Evolutionary conservation across 1,140 invertebrate species (phyloP).

Genomic region (Zeugodacus cucurbitae): DNA sequence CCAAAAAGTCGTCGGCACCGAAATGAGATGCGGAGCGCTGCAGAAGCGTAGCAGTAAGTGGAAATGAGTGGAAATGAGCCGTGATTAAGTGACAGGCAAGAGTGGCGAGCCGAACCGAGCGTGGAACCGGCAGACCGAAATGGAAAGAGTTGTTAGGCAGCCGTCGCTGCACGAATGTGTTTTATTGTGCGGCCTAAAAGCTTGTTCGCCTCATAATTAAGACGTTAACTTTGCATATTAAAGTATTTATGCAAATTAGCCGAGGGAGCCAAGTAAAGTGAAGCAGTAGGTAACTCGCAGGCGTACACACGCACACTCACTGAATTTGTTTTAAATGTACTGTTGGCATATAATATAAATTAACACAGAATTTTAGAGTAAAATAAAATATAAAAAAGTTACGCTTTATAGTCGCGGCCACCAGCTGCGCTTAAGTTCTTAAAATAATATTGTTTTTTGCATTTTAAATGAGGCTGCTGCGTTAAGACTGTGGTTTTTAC

Average conservation of each 20-base stretch:
- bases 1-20: neutral
- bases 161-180: neutral
- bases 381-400: neutral
- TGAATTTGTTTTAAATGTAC: neutral
- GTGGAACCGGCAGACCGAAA: neutral
- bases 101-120: neutral
- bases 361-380: neutral
- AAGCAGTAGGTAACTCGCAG: neutral
- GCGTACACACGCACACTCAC: neutral
- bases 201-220: constrained; percentile 35
- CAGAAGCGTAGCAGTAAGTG: neutral
- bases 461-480: neutral
- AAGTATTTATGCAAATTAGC: constrained; percentile 38
- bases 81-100: constrained; percentile 20
- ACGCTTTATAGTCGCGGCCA: neutral
- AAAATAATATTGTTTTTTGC: neutral
- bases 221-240: constrained; percentile 38
- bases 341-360: neutral
- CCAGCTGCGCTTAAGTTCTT: constrained; percentile 32
- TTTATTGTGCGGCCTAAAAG: constrained; percentile 25
- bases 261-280: neutral
- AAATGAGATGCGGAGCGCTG: neutral
- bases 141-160: neutral
- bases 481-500: neutral
- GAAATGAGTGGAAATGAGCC: constrained; percentile 6